Base-by-base conservation (phyloP, 2,888 invertebrate genomes). In the Synergus umbraculus region DNA sequence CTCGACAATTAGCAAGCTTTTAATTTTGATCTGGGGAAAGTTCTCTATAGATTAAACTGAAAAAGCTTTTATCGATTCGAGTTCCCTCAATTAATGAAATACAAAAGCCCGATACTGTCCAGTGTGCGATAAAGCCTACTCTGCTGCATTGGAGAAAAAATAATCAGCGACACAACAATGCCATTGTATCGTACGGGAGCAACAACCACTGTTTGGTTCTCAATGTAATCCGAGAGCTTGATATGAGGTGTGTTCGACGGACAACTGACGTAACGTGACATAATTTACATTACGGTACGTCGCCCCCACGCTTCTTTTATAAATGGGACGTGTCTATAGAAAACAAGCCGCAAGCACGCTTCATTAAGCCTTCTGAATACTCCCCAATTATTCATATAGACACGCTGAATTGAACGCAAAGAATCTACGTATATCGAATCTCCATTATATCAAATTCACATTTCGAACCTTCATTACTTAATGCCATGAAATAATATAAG, bases 241-340 rank as follows among this genome's bases (percentile, higher is more conserved):
- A 54, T 37, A 54, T 49, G 73, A 73, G 73, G 54, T 54, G 49
- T 54, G 73, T 73, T 41, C 49, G 54, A 54, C 37, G 54, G n/a
- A 73, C 54, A 73, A 73, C 49, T 73, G 54, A 73, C 73, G 73
- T 73, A 73, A 73, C 54, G 8, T 54, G 41, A 37, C 73, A 54
- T 73, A 73, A 54, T 73, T 54, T 73, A 73, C 9, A 73, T 37
- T 54, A 73, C 37, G 41, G 73, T 54, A 73, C 73, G 37, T 73
- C 73, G 73, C 37, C 49, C 73, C 18, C 54, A 9, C 9, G n/a
- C n/a, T 73, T 73, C n/a, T 73, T 73, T 73, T 73, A 37, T 37
- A 73, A 73, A 73, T 73, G 37, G 54, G 37, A 73, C 49, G 37
- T 73, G 49, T 73, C 54, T 49, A 29, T 73, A 46, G 69, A 73